These are phyloP conservation scores for Cryptotis parvus DNA, from an alignment of 2,113 vertebrate genomes.

Conservation along the genomic window DNA sequence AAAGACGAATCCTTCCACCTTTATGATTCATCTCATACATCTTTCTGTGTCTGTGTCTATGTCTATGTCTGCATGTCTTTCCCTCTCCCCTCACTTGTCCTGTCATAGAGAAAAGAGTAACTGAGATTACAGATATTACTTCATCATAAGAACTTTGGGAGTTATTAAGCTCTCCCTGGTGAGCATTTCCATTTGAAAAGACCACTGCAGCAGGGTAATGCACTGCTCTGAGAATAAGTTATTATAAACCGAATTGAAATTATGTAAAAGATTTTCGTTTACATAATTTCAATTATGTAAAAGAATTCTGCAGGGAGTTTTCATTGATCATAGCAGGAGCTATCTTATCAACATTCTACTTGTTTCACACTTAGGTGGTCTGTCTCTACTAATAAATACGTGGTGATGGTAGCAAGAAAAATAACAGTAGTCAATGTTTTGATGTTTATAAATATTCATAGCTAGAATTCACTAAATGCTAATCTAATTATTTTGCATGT, in stretches of 20 bases:
- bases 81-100: too few species aligned
- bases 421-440: background rate
- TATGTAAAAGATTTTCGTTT: background rate
- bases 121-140: background rate
- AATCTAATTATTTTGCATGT: constrained; percentile 7
- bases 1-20: too few species aligned
- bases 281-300: background rate
- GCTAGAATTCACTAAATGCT: background rate
- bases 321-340: background rate
- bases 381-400: constrained; percentile 14
- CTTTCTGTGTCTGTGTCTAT: too few species aligned
- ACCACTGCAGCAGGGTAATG: background rate
- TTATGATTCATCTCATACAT: too few species aligned
- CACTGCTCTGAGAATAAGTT: background rate
- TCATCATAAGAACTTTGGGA: background rate
- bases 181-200: background rate
- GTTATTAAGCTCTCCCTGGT: background rate
- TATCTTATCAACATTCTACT: background rate
- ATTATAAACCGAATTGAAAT: background rate
- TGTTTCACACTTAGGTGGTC: background rate
- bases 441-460: too few species aligned
- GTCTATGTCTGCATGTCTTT: too few species aligned
- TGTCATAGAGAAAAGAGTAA: background rate
- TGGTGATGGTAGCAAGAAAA: background rate
- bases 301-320: background rate